phyloP scores from a whole-genome alignment of 2,797 vertebrate genomes.

The Sternotherus odoratus region DNA sequence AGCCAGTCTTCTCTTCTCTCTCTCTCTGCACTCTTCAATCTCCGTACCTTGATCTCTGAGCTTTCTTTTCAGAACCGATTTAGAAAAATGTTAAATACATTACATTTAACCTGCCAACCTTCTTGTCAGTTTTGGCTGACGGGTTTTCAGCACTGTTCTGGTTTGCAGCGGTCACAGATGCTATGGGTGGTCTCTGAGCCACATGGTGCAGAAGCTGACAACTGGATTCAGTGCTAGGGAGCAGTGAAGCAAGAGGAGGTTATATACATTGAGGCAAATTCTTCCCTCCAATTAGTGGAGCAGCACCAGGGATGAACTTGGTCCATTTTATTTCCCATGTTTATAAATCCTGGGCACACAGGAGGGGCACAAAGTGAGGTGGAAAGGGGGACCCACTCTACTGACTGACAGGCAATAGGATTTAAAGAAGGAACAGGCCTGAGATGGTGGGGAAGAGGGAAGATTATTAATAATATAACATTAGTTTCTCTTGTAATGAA shows the following conservation, averaged over 20 bases:
- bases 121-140: slow-evolving; percentile 17
- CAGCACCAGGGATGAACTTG: not conserved
- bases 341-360: not conserved
- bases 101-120: not conserved
- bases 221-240: not conserved
- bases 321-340: not conserved
- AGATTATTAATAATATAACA: not conserved
- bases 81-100: not conserved
- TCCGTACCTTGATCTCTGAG: not conserved
- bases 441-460: not conserved
- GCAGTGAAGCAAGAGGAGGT: not conserved
- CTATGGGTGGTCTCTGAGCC: slow-evolving; percentile 58
- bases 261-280: not conserved
- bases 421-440: not conserved
- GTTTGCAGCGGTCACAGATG: not conserved
- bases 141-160: slow-evolving; percentile 43
- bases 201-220: not conserved
- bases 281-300: not conserved
- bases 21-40: not conserved
- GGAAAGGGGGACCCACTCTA: not conserved
- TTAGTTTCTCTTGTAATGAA: not conserved
- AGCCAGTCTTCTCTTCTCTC: not conserved
- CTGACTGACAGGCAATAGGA: not conserved
- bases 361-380: not conserved
- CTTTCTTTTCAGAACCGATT: not conserved